Evolutionary conservation across 2,888 invertebrate genomes (phyloP), one percentile per base, ranked within the genome.

Genomic region (Myopa tessellatipennis): DNA sequence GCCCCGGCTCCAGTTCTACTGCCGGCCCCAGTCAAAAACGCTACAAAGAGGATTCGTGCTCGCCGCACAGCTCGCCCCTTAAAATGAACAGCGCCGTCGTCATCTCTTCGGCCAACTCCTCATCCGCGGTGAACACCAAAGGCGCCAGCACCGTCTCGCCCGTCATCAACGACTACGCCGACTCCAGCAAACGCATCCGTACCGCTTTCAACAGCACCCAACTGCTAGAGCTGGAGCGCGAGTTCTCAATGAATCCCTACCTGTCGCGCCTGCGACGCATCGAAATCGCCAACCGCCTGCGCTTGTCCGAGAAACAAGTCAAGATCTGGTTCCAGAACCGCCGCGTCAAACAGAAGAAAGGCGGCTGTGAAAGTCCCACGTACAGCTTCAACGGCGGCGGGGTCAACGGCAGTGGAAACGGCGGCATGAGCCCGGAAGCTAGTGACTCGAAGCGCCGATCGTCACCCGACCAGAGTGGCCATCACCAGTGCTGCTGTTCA

Each of bases 241-340:
- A 97, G 87, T 98, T 98, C 88, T 91, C 95, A 0, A 90, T 93
- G 83, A 98, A 97, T 87, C 97, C 96, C 93, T 98, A 98, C 86
- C 90, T 98, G 55, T 96, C 97, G 0, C 91, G 98, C 63, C 89
- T 98, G 82, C 91, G 98, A 74, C 91, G 98, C 78, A 98, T 98
- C 82, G 97, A 98, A 89, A 98, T 98, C 76, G 98, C 98, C 4
- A 96, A 96, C 45, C 93, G 95, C 81, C 89, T 98, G 79, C 92
- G 95, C 73, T 90, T 98, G 0, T 96, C 96, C 0, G 98, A 98
- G 89, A 98, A 98, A 86, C 98, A 98, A 90, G 97, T 98, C 81
- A 98, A 96, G 88, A 96, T 96, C 82, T 96, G 97, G 98, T 98
- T 98, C 89, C 88, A 98, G 88, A 98, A 98, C 88, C 92, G 97